Percentiles rank a stretch among this genome's conserved stretches.
Conservation (phyloP, 2,888 invertebrate genomes). For the Bhutanitis thaidina region DNA sequence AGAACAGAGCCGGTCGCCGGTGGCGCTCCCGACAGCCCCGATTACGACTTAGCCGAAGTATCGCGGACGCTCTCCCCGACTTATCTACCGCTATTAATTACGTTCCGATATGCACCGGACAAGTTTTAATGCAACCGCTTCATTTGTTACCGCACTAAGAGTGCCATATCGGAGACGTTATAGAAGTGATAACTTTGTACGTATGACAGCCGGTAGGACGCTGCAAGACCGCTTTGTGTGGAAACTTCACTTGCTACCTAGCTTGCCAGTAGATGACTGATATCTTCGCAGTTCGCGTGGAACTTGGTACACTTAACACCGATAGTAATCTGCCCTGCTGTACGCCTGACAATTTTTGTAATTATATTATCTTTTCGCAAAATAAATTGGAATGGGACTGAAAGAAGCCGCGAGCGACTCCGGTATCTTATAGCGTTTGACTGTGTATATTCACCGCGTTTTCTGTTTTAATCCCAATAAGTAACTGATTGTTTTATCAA, state of each 20-base stretch:
- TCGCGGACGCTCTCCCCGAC: constrained; percentile 59
- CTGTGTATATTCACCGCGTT: constrained; percentile 61
- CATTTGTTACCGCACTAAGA: constrained; percentile 69
- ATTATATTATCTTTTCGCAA: constrained; percentile 68
- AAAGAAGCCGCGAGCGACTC: constrained; percentile 55
- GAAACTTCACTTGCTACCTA: constrained; percentile 22
- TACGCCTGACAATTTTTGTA: constrained; percentile 45
- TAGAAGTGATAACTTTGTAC: constrained; percentile 66
- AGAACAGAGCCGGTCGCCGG: constrained; percentile 53
- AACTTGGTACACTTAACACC: constrained; percentile 48
- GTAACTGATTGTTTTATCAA: neutral
- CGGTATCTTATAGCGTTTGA: constrained; percentile 67
- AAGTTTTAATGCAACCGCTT: constrained; percentile 79
- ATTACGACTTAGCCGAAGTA: constrained; percentile 51
- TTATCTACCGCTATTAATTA: constrained; percentile 78
- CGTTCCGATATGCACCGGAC: constrained; percentile 70
- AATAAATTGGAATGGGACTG: constrained; percentile 71
- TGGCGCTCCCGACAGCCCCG: constrained; percentile 63
- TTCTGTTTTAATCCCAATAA: constrained; percentile 45
- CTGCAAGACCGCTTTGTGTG: constrained; percentile 29
- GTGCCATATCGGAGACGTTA: constrained; percentile 70
- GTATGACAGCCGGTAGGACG: constrained; percentile 42
- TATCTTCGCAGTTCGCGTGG: constrained; percentile 40
- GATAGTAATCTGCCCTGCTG: constrained; percentile 51
- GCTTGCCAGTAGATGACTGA: constrained; percentile 42